phyloP scores from a whole-genome alignment of 2,113 vertebrate genomes.

The Genyomyrus donnyi region DNA sequence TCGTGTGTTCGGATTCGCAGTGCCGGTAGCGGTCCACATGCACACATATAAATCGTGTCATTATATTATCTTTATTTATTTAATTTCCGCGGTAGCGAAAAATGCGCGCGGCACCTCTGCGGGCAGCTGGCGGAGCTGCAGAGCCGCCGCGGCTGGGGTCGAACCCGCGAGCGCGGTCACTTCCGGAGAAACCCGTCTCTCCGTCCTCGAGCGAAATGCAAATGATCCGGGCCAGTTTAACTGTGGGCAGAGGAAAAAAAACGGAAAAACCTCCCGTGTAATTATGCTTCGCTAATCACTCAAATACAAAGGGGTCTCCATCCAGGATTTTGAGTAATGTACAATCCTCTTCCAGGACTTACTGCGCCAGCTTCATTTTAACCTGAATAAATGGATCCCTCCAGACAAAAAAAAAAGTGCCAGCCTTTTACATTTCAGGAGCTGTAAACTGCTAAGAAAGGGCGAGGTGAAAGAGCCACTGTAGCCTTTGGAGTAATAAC shows the following conservation, averaged over 20 bases:
- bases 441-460: constrained; percentile 29
- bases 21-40: neutral
- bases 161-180: constrained; percentile 53
- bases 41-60: constrained; percentile 66
- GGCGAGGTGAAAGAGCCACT: constrained; percentile 15
- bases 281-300: constrained; percentile 57
- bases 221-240: neutral
- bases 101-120: constrained; percentile 39
- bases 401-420: constrained; percentile 47
- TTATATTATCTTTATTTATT: constrained; percentile 44
- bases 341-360: constrained; percentile 51
- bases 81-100: constrained; percentile 13
- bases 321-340: constrained; percentile 50
- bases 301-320: constrained; percentile 40
- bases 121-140: constrained; percentile 54
- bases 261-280: constrained; percentile 48
- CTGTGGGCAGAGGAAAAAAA: constrained; percentile 32
- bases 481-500: constrained; percentile 46
- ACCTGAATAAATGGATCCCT: constrained; percentile 61
- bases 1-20: constrained; percentile 16
- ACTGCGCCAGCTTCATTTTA: constrained; percentile 56
- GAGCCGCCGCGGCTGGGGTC: constrained; percentile 52
- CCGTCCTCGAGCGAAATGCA: constrained; percentile 41
- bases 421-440: constrained; percentile 56
- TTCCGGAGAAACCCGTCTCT: constrained; percentile 46